phyloP scores from a whole-genome alignment of 2,888 invertebrate genomes.

The Drosophila dives region DNA sequence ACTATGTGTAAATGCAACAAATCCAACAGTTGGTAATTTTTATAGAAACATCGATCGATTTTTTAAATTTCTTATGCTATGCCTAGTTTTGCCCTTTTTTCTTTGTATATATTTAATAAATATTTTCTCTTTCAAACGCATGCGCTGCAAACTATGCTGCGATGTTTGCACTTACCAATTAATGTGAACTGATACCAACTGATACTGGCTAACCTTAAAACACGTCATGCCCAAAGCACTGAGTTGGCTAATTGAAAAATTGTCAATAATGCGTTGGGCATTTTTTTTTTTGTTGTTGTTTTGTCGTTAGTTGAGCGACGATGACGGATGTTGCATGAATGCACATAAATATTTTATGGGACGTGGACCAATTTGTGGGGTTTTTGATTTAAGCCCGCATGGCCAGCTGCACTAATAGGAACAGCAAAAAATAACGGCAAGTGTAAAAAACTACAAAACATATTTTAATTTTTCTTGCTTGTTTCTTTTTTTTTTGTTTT shows the following conservation, averaged over 20 bases:
- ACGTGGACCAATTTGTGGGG: slow-evolving; percentile 52
- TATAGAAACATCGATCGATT: not conserved
- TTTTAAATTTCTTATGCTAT: not conserved
- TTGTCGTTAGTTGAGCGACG: slow-evolving; percentile 30
- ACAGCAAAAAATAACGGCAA: slow-evolving; percentile 3
- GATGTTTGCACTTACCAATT: slow-evolving; percentile 9
- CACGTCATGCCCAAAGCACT: not conserved
- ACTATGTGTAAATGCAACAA: not conserved
- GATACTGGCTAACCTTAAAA: not conserved
- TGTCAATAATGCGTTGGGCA: slow-evolving; percentile 32
- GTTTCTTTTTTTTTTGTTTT: slow-evolving; percentile 15
- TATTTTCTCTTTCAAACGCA: not conserved
- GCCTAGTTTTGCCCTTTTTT: not conserved
- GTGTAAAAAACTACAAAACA: slow-evolving; percentile 41
- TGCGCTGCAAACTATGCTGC: slow-evolving; percentile 39
- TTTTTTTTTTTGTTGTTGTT: not conserved
- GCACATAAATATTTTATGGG: slow-evolving; percentile 61
- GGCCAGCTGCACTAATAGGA: slow-evolving; percentile 3
- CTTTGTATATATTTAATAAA: not conserved
- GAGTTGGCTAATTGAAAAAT: slow-evolving; percentile 34
- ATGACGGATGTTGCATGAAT: slow-evolving; percentile 43
- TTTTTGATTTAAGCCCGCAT: slow-evolving; percentile 42
- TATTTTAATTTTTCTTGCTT: slow-evolving; percentile 54
- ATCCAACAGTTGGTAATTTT: not conserved
- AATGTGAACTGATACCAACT: not conserved